phyloP scores from a whole-genome alignment of 2,888 invertebrate species.

The Drosophila niveifrons region DNA sequence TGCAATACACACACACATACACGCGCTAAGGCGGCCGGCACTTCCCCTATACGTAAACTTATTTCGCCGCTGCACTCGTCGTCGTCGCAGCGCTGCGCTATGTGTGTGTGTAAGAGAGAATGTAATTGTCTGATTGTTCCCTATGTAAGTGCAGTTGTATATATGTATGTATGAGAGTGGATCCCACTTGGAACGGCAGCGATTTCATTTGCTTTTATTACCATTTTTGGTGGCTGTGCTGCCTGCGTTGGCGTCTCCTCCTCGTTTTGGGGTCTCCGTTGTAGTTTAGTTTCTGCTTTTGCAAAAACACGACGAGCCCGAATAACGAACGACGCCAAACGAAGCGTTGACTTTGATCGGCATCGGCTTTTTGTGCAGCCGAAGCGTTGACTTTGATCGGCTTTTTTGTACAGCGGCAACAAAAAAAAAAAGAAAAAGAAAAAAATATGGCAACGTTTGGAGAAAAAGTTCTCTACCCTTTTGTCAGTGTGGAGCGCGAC shows the following conservation, averaged over 20 bases:
- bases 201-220: constrained; percentile 78
- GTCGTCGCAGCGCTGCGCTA: no score
- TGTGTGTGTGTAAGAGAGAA: constrained; percentile 26
- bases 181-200: constrained; percentile 79
- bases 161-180: constrained; percentile 44
- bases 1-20: constrained; percentile 73
- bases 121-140: constrained; percentile 58
- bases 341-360: constrained; percentile 12
- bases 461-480: constrained; percentile 84
- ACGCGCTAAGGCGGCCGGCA: constrained; percentile 76
- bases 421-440: constrained; percentile 28
- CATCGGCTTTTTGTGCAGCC: constrained; percentile 17
- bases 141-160: constrained; percentile 9
- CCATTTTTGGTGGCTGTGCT: constrained; percentile 65
- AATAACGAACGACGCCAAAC: constrained; percentile 40
- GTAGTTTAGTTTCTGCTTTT: constrained; percentile 39
- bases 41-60: constrained; percentile 39
- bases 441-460: constrained; percentile 72
- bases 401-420: constrained; percentile 30
- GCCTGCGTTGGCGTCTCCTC: constrained; percentile 62
- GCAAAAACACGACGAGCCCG: constrained; percentile 49
- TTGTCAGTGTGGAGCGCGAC: constrained; percentile 84
- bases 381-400: constrained; percentile 63
- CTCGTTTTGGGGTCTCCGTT: constrained; percentile 42
- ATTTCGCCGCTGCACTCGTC: constrained; percentile 5